A percentile compares a stretch with the other conserved stretches of the same genome.
phyloP scores from a whole-genome alignment of 2,888 invertebrate genomes.

The Acrocera orbiculus region DNA sequence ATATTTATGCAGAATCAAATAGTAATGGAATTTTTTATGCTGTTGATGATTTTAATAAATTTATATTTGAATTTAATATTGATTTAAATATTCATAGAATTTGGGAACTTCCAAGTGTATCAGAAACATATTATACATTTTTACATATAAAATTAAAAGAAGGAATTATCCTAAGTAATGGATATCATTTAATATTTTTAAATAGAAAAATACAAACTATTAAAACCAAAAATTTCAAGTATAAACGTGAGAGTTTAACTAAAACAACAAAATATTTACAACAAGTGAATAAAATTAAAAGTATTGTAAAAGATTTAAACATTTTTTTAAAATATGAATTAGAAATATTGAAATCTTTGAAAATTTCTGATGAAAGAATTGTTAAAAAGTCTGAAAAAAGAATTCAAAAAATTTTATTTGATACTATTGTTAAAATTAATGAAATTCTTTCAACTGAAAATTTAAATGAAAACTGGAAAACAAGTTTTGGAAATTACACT shows the following conservation, averaged over 20 bases:
- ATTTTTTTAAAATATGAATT: background rate
- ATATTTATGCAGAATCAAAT: slow-evolving; percentile 4
- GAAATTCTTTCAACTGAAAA: too few relatives aligned
- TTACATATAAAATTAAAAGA: slow-evolving; percentile 12
- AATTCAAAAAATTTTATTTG: too few relatives aligned
- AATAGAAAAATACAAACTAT: background rate
- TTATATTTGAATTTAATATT: slow-evolving; percentile 19
- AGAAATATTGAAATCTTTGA: background rate
- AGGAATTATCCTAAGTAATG: slow-evolving; percentile 27
- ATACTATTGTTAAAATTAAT: too few relatives aligned
- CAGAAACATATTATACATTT: slow-evolving; percentile 13
- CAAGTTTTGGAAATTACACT: too few relatives aligned
- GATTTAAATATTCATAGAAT: slow-evolving; percentile 18
- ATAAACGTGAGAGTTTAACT: too few relatives aligned
- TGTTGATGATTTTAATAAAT: slow-evolving; percentile 13
- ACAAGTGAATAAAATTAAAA: too few relatives aligned
- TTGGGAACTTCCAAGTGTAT: slow-evolving; percentile 13
- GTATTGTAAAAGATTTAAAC: background rate
- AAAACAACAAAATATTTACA: too few relatives aligned
- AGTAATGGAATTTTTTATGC: slow-evolving; percentile 27
- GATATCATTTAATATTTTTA: slow-evolving; percentile 17
- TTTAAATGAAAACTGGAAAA: too few relatives aligned
- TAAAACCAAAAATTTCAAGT: background rate
- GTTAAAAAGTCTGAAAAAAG: too few relatives aligned
- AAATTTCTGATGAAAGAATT: background rate